Percentiles rank a stretch among this genome's conserved stretches.
phyloP scores from a whole-genome alignment of 2,113 vertebrate genomes.

The Gadus macrocephalus region DNA sequence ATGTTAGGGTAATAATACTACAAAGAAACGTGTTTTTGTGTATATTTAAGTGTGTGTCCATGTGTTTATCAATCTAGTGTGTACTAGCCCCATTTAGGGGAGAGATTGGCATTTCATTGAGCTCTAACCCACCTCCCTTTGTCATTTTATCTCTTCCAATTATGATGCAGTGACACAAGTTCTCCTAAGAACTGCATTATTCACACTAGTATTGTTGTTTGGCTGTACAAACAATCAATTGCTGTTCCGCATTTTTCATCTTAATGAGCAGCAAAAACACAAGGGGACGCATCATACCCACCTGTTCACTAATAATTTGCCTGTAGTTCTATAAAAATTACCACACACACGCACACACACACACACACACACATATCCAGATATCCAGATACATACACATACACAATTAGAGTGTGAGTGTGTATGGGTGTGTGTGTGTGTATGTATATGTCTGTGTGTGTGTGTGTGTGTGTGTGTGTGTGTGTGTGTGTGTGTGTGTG shows the following conservation, averaged over 20 bases:
- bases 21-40: neutral
- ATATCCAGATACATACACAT: neutral
- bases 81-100: neutral
- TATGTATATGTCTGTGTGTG: no score
- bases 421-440: no score
- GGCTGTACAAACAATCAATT: conserved; percentile 34
- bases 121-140: conserved; percentile 2
- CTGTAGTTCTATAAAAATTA: no score
- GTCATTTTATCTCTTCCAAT: conserved; percentile 31
- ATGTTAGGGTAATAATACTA: neutral
- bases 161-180: conserved; percentile 14
- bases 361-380: no score
- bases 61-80: neutral
- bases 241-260: conserved; percentile 47
- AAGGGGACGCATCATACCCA: neutral
- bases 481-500: no score
- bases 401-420: neutral
- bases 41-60: neutral
- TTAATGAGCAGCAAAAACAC: conserved; percentile 47
- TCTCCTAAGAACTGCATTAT: conserved; percentile 22
- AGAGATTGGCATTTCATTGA: neutral
- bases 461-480: no score
- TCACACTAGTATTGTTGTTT: conserved; percentile 1
- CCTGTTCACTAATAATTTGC: no score
- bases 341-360: neutral